Percentiles rank a stretch among this genome's conserved stretches.
phyloP scores from a whole-genome alignment of 2,888 invertebrate species.

The Cosmia trapezina region DNA sequence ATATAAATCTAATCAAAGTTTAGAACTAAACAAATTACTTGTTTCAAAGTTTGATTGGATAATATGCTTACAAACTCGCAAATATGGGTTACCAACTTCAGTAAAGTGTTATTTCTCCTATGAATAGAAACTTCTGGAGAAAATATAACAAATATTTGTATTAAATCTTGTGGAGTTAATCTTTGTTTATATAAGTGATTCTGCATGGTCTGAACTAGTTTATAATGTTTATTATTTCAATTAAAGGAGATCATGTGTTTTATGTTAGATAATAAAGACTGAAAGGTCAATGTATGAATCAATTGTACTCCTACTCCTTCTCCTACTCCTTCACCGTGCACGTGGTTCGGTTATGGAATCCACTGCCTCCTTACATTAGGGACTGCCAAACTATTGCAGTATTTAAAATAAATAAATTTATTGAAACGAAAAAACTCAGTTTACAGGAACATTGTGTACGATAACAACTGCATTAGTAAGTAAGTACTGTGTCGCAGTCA shows the following conservation, averaged over 20 bases:
- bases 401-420: too few species aligned
- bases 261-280: background rate
- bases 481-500: too few species aligned
- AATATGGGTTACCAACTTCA: constrained; percentile 67
- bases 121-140: constrained; percentile 61
- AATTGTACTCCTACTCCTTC: background rate
- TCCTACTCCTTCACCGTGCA: too few species aligned
- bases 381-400: too few species aligned
- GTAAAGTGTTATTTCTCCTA: constrained; percentile 64
- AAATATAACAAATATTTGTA: constrained; percentile 56
- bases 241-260: background rate
- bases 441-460: too few species aligned
- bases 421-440: too few species aligned
- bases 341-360: too few species aligned
- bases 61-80: constrained; percentile 69
- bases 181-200: constrained; percentile 29
- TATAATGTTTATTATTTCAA: constrained; percentile 2
- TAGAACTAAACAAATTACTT: constrained; percentile 72
- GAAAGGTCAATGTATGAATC: background rate
- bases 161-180: constrained; percentile 49
- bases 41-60: constrained; percentile 71
- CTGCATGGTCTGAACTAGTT: constrained; percentile 13
- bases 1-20: constrained; percentile 72
- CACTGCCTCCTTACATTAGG: too few species aligned
- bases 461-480: too few species aligned